Base-by-base conservation (phyloP, 2,888 invertebrate species). In the Diploptera punctata region DNA sequence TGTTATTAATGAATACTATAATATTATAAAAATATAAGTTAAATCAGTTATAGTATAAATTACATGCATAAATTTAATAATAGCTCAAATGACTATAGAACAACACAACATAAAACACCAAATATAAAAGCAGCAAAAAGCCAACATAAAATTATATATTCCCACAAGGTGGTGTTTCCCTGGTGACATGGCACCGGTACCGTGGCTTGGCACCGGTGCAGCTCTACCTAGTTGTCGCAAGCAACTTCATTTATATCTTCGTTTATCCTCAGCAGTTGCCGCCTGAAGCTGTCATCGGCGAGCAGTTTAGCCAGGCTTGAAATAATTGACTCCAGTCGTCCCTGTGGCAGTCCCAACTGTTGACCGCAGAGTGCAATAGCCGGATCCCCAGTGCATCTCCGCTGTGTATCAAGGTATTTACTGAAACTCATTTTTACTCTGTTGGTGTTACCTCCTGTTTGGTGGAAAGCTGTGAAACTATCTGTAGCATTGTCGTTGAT, bases 241-340 rank as follows among this genome's bases (percentile, higher is more conserved):
- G 93, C 91, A 84, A 94, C 87, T 79, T 88, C 88, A 82, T 91
- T 91, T 81, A 95, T 94, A 80, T 91, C 90, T 76, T 91, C 88
- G 84, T 96, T 95, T 80, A 95, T 93, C 77, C 90, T 88, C 77
- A 94, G 84, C 79, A 93, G 85, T 83, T 94, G 93, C 67, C 87
- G 87, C 78, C 94, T 87, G 81, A 93, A 96, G 73, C 87, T 84
- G 77, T 89, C 87, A 82, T 95, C 91, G 67, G 87, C 83, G 80
- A 94, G 86, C 68, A 93, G 88, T 75, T 85, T 86, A 21, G 91
- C 89, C 69, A 94, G 84, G 72, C 88, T 87, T 78, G 86, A 86
- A 75, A 95, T 85, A 72, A 91, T 86, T 73, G 85, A 83, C 68
- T 88, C 83, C 60, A 95, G 84, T 75, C 88, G 87, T 4, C 89